Evolutionary conservation across 2,113 vertebrate genomes (phyloP).

Genomic region (Zosterops lateralis): DNA sequence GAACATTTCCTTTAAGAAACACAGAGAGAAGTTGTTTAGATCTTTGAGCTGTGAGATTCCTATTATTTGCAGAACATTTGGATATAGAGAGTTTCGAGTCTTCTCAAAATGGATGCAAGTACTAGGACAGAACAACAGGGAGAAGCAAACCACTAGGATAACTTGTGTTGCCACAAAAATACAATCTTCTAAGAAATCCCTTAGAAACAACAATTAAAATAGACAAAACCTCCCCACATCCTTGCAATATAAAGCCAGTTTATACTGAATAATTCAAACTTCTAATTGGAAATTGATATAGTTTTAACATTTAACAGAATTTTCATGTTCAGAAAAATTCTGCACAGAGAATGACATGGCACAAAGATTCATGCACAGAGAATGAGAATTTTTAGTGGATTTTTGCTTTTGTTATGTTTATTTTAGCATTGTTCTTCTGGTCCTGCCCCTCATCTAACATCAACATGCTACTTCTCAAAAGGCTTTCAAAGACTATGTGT

Average conservation of each 20-base stretch:
- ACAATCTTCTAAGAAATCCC: neutral
- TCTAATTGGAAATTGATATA: neutral
- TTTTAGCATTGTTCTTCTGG: neutral
- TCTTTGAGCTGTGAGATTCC: neutral
- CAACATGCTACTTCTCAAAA: neutral
- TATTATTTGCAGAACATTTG: neutral
- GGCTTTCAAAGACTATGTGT: neutral
- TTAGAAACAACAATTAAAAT: conserved; percentile 6
- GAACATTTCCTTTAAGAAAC: neutral
- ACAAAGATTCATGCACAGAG: neutral
- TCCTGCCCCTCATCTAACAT: neutral
- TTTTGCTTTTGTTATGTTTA: neutral
- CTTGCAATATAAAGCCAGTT: neutral
- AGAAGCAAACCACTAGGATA: neutral
- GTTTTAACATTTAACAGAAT: neutral
- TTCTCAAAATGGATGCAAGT: neutral
- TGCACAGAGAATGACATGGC: neutral
- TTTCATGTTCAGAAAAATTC: neutral
- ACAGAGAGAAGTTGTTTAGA: neutral
- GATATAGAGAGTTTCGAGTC: neutral
- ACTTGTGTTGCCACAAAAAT: neutral
- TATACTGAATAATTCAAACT: conserved; percentile 7
- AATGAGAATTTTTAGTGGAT: neutral
- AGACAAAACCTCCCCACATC: neutral
- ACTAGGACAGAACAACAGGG: neutral